Percentiles rank a stretch among this genome's conserved stretches.
Evolutionary conservation across 2,113 vertebrate species (phyloP).

Genomic region (Pluvianellus socialis): DNA sequence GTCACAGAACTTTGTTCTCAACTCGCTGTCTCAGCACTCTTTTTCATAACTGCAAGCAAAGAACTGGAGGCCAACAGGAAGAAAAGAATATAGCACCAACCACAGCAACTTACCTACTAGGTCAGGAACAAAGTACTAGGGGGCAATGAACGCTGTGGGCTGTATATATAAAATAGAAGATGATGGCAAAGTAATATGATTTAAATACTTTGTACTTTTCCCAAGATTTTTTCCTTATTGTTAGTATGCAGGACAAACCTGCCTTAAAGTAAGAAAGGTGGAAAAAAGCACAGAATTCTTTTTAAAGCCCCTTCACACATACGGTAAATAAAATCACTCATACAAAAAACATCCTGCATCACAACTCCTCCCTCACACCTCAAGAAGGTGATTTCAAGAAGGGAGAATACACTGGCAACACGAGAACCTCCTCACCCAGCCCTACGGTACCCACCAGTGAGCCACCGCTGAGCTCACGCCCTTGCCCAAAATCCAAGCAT

Average conservation of each 20-base stretch:
- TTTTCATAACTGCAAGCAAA: constrained; percentile 19
- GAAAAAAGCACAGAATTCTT: background rate
- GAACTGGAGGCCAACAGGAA: background rate
- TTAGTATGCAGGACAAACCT: background rate
- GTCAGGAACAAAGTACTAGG: background rate
- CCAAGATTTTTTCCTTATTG: background rate
- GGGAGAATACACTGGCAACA: background rate
- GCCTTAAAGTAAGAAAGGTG: background rate
- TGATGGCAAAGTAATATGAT: background rate
- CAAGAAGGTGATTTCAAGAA: background rate
- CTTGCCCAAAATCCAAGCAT: background rate
- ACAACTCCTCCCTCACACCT: background rate
- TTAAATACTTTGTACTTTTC: background rate
- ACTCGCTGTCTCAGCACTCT: background rate
- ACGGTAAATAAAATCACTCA: background rate
- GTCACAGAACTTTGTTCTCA: constrained; percentile 29
- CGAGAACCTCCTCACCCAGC: background rate
- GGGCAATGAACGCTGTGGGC: background rate
- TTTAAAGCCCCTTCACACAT: background rate
- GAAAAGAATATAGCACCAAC: background rate
- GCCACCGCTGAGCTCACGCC: background rate
- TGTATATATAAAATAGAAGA: background rate
- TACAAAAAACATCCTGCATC: background rate
- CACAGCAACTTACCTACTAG: background rate
- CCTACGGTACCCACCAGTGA: background rate